Conservation (phyloP, 2,113 vertebrate species). For the Alexandromys fortis region DNA sequence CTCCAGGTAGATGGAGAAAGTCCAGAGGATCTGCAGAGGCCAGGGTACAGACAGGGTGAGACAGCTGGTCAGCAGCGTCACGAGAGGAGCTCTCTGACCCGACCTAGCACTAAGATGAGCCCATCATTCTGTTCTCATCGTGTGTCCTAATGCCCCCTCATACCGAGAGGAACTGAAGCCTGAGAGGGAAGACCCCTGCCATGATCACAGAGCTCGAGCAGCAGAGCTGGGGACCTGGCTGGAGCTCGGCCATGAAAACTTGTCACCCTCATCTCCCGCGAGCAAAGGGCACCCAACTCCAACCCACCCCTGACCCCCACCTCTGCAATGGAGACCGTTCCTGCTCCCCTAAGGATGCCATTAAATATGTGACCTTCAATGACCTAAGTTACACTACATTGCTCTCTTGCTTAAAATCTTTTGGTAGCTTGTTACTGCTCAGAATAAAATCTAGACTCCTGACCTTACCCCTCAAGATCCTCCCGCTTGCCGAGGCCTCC, state of each 20-base stretch:
- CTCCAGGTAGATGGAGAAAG: conserved; percentile 87
- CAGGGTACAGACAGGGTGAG: not conserved
- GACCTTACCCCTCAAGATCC: not conserved
- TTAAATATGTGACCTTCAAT: not conserved
- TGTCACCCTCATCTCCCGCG: not conserved
- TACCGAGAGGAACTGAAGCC: not conserved
- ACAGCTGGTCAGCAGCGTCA: accelerated
- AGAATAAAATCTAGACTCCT: not conserved
- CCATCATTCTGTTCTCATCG: not conserved
- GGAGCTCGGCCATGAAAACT: not conserved
- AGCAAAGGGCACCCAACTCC: not conserved
- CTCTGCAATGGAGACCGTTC: not conserved
- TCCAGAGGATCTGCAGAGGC: conserved; percentile 84
- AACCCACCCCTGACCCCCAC: not conserved
- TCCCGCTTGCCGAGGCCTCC: not conserved
- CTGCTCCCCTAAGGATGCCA: not conserved
- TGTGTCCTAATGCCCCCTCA: not conserved
- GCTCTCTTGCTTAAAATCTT: not conserved
- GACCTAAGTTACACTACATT: not conserved
- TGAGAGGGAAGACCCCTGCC: not conserved
- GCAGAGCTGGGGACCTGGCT: not conserved
- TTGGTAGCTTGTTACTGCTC: not conserved
- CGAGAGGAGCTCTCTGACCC: accelerated
- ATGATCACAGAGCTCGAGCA: not conserved
- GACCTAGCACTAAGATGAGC: not conserved